Evolutionary conservation across 2,113 vertebrate genomes (phyloP).

Genomic region (Spea bombifrons): DNA sequence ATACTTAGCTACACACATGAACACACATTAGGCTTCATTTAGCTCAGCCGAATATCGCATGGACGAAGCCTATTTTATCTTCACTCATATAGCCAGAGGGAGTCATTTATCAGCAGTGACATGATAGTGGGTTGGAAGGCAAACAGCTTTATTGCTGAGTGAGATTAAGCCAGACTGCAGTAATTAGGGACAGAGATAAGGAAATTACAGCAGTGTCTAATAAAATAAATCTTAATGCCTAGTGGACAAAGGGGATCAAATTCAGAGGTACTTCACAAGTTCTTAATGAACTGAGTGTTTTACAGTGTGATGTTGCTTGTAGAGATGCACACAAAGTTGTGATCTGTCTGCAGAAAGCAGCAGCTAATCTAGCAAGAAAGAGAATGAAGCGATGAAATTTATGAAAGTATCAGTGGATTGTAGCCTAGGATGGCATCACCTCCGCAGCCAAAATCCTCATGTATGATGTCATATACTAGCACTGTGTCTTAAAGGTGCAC

Average conservation of each 20-base stretch:
- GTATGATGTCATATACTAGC: no score
- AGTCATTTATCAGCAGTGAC: conserved; percentile 63
- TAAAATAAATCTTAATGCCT: conserved; percentile 65
- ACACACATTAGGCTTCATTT: conserved; percentile 47
- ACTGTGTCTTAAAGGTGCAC: no score
- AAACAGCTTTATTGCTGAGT: conserved; percentile 64
- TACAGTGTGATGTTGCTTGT: conserved; percentile 43
- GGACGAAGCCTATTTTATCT: conserved; percentile 47
- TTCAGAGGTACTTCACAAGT: conserved; percentile 40
- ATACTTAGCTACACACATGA: conserved; percentile 44
- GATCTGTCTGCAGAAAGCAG: conserved; percentile 25
- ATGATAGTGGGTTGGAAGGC: conserved; percentile 57
- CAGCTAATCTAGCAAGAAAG: neutral
- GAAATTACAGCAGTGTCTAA: conserved; percentile 61
- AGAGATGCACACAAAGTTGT: conserved; percentile 31
- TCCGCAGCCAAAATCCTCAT: no score
- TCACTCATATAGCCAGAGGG: conserved; percentile 57
- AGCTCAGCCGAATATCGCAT: conserved; percentile 39
- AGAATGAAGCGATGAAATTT: neutral
- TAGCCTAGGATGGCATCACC: neutral
- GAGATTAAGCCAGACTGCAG: conserved; percentile 65
- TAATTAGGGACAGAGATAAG: conserved; percentile 69
- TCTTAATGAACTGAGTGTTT: conserved; percentile 42
- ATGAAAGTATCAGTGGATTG: conserved; percentile 4
- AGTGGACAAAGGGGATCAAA: conserved; percentile 64